These are phyloP conservation scores for Drosophila borborema DNA, from an alignment of 2,888 invertebrate genomes.

Conservation along the genomic window DNA sequence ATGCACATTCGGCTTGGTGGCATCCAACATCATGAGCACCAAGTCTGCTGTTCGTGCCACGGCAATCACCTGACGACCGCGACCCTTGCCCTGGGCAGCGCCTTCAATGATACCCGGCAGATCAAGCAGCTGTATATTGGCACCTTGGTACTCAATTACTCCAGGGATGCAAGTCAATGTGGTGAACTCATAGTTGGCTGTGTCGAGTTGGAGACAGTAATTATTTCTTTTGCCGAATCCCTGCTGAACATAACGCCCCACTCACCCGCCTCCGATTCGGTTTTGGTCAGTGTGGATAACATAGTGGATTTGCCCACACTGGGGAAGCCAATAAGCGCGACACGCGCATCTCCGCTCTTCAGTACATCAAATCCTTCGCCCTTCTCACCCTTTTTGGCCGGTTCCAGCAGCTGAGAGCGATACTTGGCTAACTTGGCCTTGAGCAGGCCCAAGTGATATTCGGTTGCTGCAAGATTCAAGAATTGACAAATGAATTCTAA, in stretches of 20 bases:
- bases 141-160: constrained; percentile 99
- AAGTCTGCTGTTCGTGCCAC: constrained; percentile 99
- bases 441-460: constrained; percentile 98
- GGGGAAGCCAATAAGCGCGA: constrained; percentile 99
- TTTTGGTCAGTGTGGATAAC: constrained; percentile 96
- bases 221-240: not conserved
- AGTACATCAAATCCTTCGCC: constrained; percentile 99
- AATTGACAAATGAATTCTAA: constrained; percentile 63
- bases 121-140: constrained; percentile 98
- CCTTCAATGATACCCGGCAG: constrained; percentile 99
- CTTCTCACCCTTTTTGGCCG: constrained; percentile 96
- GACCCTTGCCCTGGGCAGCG: constrained; percentile 97
- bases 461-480: constrained; percentile 92
- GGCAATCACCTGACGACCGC: constrained; percentile 98
- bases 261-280: constrained; percentile 93
- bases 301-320: constrained; percentile 94
- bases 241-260: not conserved
- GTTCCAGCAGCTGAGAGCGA: constrained; percentile 96
- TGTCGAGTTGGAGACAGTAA: not conserved
- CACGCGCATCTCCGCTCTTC: constrained; percentile 99
- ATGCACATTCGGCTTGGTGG: constrained; percentile 99
- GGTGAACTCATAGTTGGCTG: constrained; percentile 98
- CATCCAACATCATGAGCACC: constrained; percentile 99
- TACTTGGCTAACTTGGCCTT: constrained; percentile 99
- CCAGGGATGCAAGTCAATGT: constrained; percentile 99